Percentiles rank a stretch among this genome's conserved stretches.
Conservation (phyloP, 2,888 invertebrate genomes). For the Kuschelorhynchus macadamiae region DNA sequence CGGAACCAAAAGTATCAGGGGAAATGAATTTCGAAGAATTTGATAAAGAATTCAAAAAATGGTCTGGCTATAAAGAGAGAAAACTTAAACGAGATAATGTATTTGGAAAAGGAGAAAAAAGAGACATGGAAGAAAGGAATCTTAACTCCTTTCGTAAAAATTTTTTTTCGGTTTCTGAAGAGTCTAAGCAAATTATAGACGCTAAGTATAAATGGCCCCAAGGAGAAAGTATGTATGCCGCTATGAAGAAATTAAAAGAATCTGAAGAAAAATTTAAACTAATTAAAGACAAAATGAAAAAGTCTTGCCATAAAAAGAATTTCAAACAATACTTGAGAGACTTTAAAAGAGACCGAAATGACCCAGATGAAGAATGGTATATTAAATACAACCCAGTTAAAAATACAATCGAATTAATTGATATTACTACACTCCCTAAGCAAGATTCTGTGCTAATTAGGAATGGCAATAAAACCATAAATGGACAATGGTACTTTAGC, state of each 20-base stretch:
- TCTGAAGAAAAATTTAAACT: background rate
- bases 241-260: conserved; percentile 13
- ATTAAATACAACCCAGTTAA: conserved; percentile 46
- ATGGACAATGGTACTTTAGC: no score
- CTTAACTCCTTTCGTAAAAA: background rate
- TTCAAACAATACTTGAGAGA: conserved; percentile 10
- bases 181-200: conserved; percentile 1
- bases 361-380: conserved; percentile 39
- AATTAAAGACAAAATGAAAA: background rate
- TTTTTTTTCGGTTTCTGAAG: no score
- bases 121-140: background rate
- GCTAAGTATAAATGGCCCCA: conserved; percentile 20
- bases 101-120: background rate
- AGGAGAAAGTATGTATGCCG: no score
- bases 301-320: no score
- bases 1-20: conserved; percentile 23
- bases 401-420: no score
- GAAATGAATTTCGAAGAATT: background rate
- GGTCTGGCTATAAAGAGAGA: background rate
- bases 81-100: no score
- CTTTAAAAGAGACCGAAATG: conserved; percentile 5
- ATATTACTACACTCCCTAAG: no score
- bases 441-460: no score
- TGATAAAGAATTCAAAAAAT: background rate
- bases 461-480: no score